Percentiles rank a stretch among this genome's conserved stretches.
phyloP scores from a whole-genome alignment of 2,797 vertebrate genomes.

The Gorsachius magnificus region DNA sequence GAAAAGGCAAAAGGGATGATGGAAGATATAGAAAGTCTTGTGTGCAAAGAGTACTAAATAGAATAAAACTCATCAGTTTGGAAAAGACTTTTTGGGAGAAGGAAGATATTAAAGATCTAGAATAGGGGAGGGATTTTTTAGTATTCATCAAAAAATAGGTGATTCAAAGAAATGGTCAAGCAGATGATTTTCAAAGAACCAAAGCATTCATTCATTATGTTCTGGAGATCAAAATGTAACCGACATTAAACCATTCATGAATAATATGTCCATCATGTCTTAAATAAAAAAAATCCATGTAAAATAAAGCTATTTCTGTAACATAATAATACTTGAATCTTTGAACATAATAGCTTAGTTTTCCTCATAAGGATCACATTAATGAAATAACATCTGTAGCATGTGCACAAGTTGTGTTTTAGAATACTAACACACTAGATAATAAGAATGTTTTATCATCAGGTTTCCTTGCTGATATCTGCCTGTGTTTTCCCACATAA shows the following conservation, averaged over 20 bases:
- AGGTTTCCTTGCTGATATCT: background rate
- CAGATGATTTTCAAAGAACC: background rate
- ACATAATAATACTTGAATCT: background rate
- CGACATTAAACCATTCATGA: background rate
- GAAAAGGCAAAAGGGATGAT: background rate
- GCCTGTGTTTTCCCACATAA: background rate
- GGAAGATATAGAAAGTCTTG: background rate
- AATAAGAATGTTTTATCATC: background rate
- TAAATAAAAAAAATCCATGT: background rate
- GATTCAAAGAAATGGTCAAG: background rate
- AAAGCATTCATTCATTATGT: background rate
- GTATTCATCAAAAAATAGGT: background rate
- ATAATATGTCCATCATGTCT: background rate
- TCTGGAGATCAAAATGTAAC: background rate
- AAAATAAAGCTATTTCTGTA: background rate
- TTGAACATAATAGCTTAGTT: background rate
- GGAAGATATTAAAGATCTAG: background rate
- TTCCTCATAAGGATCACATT: background rate
- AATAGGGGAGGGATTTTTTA: background rate
- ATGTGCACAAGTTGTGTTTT: background rate
- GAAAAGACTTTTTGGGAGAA: background rate
- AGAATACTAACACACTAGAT: background rate
- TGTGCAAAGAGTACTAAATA: background rate
- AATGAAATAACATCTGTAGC: background rate
- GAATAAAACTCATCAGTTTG: background rate